Evolutionary conservation across 2,888 invertebrate genomes (phyloP).

Genomic region (Sylvicola cinctus): DNA sequence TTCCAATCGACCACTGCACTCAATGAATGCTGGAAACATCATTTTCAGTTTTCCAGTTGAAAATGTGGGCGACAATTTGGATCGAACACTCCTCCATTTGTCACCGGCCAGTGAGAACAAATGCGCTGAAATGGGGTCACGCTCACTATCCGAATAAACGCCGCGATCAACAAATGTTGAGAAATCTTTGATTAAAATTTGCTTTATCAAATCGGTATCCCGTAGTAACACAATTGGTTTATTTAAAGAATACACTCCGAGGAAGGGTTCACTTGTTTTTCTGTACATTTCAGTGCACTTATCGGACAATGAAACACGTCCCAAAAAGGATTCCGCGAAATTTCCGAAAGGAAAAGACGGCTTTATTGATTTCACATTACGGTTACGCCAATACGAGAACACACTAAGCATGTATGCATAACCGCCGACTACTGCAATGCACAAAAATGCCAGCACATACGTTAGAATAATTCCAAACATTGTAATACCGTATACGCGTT

Average conservation of each 20-base stretch:
- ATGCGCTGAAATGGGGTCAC: slow-evolving; percentile 33
- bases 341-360: slow-evolving; percentile 37
- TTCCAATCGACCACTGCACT: slow-evolving; percentile 28
- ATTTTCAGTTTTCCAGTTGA: slow-evolving; percentile 35
- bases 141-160: slow-evolving; percentile 30
- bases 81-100: slow-evolving; percentile 34
- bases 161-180: slow-evolving; percentile 36
- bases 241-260: slow-evolving; percentile 35
- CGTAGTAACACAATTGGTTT: slow-evolving; percentile 32
- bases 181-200: slow-evolving; percentile 34
- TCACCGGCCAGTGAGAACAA: slow-evolving; percentile 32
- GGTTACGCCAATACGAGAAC: slow-evolving; percentile 27
- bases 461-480: no score
- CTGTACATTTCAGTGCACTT: slow-evolving; percentile 30
- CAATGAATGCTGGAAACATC: slow-evolving; percentile 32
- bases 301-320: slow-evolving; percentile 33
- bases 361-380: slow-evolving; percentile 28
- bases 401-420: no score
- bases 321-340: slow-evolving; percentile 28
- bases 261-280: slow-evolving; percentile 17
- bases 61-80: slow-evolving; percentile 36
- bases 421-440: no score
- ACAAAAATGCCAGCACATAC: no score
- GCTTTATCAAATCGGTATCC: slow-evolving; percentile 35
- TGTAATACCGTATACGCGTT: no score